Base-by-base conservation (phyloP, 2,113 vertebrate species). In the Ophiodon elongatus region DNA sequence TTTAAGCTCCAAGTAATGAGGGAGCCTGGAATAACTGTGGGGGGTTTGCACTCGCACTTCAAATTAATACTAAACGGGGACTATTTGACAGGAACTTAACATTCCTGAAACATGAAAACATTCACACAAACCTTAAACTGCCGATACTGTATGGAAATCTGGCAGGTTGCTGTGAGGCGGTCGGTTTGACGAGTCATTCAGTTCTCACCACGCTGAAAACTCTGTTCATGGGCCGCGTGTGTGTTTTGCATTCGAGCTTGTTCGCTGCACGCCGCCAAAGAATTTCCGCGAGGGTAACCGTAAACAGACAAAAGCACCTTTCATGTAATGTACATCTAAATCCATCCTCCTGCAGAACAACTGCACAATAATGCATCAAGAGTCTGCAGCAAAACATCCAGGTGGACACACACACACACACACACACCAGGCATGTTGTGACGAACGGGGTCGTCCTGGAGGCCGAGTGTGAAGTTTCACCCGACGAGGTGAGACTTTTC, bases 391-490 rank as follows among this genome's bases (percentile, higher is more conserved):
- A 35, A 35, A 35, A 33, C 33, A 33, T 33, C 33, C 33, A 33
- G 35, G 1, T 1, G 35, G 37, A 37, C 37, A 62, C n/a, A n/a
- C n/a, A n/a, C n/a, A n/a, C n/a, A n/a, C n/a, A n/a, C n/a, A n/a
- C n/a, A n/a, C n/a, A n/a, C n/a, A n/a, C n/a, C n/a, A n/a, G n/a
- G 41, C 60, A 4, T 11, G 45, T 11, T 9, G 59, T 91, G 93
- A 89, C 29, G 60, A 70, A 76, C 72, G 67, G 45, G 9, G 45
- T 2, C 47, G 47, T 7, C 47, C 47, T 89, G 66, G 79, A 86
- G 80, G 73, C 72, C 52, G 29, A 57, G 91, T 91, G 93, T 89
- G 88, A 93, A 89, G 77, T 92, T 88, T 87, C 91, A 70, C 88
- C 69, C 72, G 33, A 62, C 29, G 17, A 90, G 85, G 90, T 87